Conservation (phyloP, 1,140 invertebrate genomes). For the Chironomus tepperi region DNA sequence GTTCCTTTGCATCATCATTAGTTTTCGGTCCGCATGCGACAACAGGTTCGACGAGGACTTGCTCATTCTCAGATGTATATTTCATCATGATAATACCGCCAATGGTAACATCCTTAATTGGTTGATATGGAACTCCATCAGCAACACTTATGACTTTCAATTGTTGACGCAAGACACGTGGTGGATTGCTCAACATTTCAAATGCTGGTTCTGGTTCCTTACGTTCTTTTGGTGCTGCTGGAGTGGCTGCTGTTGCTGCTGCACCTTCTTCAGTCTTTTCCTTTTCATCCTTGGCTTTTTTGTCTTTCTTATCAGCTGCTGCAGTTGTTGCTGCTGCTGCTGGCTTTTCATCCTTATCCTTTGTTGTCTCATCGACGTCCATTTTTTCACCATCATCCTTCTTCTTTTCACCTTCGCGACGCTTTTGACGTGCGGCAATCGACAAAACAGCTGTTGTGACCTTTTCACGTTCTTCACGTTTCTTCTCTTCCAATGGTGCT, state of each 20-base stretch:
- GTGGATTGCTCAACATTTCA: conserved; percentile 90
- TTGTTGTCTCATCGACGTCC: conserved; percentile 61
- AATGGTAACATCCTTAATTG: conserved; percentile 85
- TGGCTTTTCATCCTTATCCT: conserved; percentile 48
- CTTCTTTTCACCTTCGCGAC: conserved; percentile 55
- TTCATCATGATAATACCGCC: conserved; percentile 95
- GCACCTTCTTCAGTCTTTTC: conserved; percentile 37
- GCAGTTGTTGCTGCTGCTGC: conserved; percentile 46
- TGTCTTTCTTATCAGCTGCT: conserved; percentile 47
- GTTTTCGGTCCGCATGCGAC: conserved; percentile 88
- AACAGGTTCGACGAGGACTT: conserved; percentile 89
- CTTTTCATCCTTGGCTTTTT: conserved; percentile 39
- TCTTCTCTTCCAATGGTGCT: conserved; percentile 93
- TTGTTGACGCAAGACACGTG: conserved; percentile 87
- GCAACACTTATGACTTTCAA: conserved; percentile 75
- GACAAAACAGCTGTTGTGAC: conserved; percentile 95
- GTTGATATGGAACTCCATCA: conserved; percentile 70
- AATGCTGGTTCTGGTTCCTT: conserved; percentile 81
- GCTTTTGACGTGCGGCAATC: conserved; percentile 84
- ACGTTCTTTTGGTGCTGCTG: conserved; percentile 49
- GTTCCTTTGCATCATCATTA: conserved; percentile 85
- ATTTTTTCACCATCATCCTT: conserved; percentile 52
- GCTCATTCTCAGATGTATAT: conserved; percentile 64
- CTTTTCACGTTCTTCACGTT: conserved; percentile 91
- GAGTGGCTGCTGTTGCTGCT: conserved; percentile 31